Base-by-base conservation (phyloP, 2,797 vertebrate species). In the Phrynocephalus vlangalii region DNA sequence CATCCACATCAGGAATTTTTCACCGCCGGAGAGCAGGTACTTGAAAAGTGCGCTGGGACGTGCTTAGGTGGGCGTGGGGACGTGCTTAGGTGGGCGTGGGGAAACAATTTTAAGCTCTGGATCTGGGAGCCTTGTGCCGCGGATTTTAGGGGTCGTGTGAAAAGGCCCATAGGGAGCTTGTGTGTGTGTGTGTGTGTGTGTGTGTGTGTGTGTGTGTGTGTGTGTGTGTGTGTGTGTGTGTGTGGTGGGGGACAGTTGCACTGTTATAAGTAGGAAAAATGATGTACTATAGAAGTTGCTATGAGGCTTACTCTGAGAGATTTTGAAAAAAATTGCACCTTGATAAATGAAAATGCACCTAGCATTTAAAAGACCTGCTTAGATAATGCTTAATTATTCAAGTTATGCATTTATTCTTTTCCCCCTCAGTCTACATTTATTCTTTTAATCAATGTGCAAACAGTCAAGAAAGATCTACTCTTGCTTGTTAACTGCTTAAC, bases 401-500 rank as follows among this genome's bases (percentile, higher is more conserved):
- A 72, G 75, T 86, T 92, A 91, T 85, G 82, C 67, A 92, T 86
- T 91, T 84, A 82, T 68, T 86, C 38, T 68, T 66, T 66, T 82
- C 77, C 70, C 85, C 89, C 80, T 86, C 44, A 79, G 66, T 92
- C 71, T 87, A 30, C 76, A 87, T 88, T 86, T 94, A 88, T 94
- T 91, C 87, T 91, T 76, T 92, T 92, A 92, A 88, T 92, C 89
- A 91, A 86, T 86, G 52, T 38, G 73, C 70, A 90, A 33, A 77
- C 26, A 91, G 89, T 86, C 90, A 50, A 92, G 88, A 90, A 95
- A 89, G 88, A 92, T 82, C 87, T 92, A 84, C 87, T 67, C 83
- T 78, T 93, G 82, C 92, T 94, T 91, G 83, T 89, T 91, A 93
- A 88, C 83, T 87, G 83, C 86, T 95, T 94, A 90, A 94, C 81